These are phyloP conservation scores for Acrossocheilus wenchowensis DNA, from an alignment of 2,797 vertebrate genomes.

Conservation along the genomic window DNA sequence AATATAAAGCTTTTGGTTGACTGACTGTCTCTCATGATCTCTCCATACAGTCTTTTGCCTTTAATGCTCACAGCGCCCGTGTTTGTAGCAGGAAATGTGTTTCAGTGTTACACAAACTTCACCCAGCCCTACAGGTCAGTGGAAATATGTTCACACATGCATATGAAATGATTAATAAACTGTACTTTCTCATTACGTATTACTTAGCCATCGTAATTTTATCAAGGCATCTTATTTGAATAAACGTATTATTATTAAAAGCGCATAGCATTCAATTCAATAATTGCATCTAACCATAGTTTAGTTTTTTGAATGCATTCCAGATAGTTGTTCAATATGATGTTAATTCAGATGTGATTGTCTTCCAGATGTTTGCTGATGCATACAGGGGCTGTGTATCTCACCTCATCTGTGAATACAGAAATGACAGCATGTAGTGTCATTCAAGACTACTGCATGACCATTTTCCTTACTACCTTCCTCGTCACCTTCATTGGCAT, in stretches of 20 bases:
- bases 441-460: conserved; percentile 77
- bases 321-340: not conserved
- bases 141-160: not conserved
- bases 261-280: not conserved
- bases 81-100: conserved; percentile 79
- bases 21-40: conserved; percentile 23
- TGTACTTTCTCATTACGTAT: not conserved
- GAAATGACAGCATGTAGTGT: conserved; percentile 68
- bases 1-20: not conserved
- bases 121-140: conserved; percentile 84
- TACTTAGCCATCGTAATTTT: not conserved
- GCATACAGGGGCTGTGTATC: conserved; percentile 74
- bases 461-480: conserved; percentile 83
- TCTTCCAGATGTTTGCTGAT: conserved; percentile 86
- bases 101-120: conserved; percentile 83
- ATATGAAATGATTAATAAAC: not conserved
- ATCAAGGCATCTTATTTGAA: not conserved
- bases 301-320: not conserved
- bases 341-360: not conserved
- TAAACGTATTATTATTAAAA: not conserved
- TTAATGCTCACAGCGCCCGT: conserved; percentile 84
- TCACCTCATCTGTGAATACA: conserved; percentile 43
- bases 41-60: conserved; percentile 78
- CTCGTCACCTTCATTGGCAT: conserved; percentile 81
- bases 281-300: not conserved